Conservation (phyloP, 2,888 invertebrate genomes). For the Thyatira batis region DNA sequence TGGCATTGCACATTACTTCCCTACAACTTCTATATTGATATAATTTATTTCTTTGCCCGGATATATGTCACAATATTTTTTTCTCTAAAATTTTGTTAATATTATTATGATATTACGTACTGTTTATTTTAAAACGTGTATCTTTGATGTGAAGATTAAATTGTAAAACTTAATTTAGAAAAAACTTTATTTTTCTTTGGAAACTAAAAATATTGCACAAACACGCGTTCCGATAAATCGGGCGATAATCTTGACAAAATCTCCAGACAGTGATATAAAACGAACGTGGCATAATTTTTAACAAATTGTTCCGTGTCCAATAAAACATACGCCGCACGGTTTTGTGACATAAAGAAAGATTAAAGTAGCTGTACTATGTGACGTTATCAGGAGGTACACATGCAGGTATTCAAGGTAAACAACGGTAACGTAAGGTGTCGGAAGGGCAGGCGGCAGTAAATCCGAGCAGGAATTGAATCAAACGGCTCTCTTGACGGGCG, state of each 20-base stretch:
- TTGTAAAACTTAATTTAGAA: background rate
- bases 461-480: conserved; percentile 68
- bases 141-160: background rate
- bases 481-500: conserved; percentile 63
- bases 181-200: background rate
- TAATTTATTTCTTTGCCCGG: background rate
- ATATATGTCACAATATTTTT: background rate
- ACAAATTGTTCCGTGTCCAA: background rate
- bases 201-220: background rate
- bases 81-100: background rate
- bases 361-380: background rate
- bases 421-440: conserved; percentile 28
- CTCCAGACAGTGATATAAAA: too few relatives aligned
- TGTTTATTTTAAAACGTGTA: background rate
- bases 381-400: background rate
- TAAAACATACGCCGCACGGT: background rate
- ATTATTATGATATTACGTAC: background rate
- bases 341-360: background rate
- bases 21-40: background rate
- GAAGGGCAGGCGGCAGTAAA: conserved; percentile 48
- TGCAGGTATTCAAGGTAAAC: conserved; percentile 15
- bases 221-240: background rate
- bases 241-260: background rate
- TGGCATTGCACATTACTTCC: conserved; percentile 5
- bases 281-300: too few relatives aligned